phyloP scores from a whole-genome alignment of 1,140 invertebrate species.

The Myzus persicae region DNA sequence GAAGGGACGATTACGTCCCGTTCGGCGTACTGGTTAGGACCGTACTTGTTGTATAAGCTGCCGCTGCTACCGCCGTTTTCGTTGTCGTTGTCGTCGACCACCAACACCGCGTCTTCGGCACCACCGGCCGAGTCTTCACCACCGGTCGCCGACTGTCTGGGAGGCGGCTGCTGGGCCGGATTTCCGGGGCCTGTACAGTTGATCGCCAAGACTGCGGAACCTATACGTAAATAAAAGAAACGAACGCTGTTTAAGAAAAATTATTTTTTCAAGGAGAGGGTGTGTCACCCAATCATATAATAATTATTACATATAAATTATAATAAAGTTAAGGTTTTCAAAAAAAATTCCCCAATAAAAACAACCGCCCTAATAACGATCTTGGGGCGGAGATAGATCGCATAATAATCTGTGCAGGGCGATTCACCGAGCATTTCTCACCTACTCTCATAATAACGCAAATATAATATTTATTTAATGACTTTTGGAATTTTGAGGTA shows the following conservation, averaged over 20 bases:
- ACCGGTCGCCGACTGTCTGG: conserved; percentile 15
- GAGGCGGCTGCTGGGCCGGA: not conserved
- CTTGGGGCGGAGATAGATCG: not conserved
- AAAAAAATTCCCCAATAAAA: not conserved
- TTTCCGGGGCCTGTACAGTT: not conserved
- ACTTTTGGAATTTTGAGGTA: not conserved
- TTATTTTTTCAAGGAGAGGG: not conserved
- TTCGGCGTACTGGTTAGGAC: conserved; percentile 51
- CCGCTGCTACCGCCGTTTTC: not conserved
- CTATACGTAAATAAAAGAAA: not conserved
- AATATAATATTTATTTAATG: not conserved
- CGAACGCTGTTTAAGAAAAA: not conserved
- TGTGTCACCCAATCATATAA: too few species aligned
- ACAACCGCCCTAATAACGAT: not conserved
- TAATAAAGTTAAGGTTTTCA: not conserved
- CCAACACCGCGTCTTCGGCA: conserved; percentile 13
- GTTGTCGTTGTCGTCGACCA: conserved; percentile 42
- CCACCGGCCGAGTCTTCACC: not conserved
- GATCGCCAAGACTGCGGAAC: not conserved
- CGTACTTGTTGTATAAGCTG: conserved; percentile 46
- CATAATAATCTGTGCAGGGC: not conserved
- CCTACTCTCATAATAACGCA: too few species aligned
- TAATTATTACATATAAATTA: too few species aligned
- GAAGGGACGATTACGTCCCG: conserved; percentile 23
- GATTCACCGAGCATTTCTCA: too few species aligned